Evolutionary conservation across 1,140 invertebrate species (phyloP), one percentile per base, ranked within the genome.

Genomic region (Leptinotarsa lineolata): DNA sequence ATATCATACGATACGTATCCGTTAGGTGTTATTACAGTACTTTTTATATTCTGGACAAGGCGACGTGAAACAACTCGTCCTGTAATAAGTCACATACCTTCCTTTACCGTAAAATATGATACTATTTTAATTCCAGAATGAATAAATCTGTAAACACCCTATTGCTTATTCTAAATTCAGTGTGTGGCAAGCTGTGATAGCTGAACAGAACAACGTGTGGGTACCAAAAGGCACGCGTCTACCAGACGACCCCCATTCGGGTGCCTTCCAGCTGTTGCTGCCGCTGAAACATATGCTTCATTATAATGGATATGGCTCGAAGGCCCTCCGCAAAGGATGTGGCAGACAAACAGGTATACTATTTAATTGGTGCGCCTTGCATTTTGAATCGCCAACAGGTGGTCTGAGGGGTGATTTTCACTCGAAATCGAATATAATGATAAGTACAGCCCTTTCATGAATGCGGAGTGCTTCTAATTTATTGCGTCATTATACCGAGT

Each of bases 161-260:
- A 54, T 54, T 13, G 15, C 16, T 54, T 18, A 54, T 54, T 11
- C 48, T 54, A 18, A 54, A 54, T 18, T 4, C 48, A 39, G 30
- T 54, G 24, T 64, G 18, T 2, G 61, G 20, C 20, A 64, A 64
- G 61, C 24, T 64, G 61, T 16, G 61, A 64, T 20, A 21, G 48
- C 48, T 15, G n/a, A 54, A 18, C 20, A 21, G 21, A 64, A 64
- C 20, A 21, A 30, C 20, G 21, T 21, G 21, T 15, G 24, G 21
- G 61, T 20, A 22, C 20, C 20, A 30, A n/a, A 64, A 64, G 61
- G 74, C 74, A 75, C 74, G 74, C 70, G 74, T 72, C 65, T 61
- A 60, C 63, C 74, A 72, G 69, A 59, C 74, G 74, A 67, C 70
- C 63, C 39, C 63, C 74, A 72, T 63, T 30, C 70, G 20, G 74